A percentile compares a stretch with the other conserved stretches of the same genome.
Evolutionary conservation across 2,888 invertebrate species (phyloP).

Genomic region (Mellilla xanthometata): DNA sequence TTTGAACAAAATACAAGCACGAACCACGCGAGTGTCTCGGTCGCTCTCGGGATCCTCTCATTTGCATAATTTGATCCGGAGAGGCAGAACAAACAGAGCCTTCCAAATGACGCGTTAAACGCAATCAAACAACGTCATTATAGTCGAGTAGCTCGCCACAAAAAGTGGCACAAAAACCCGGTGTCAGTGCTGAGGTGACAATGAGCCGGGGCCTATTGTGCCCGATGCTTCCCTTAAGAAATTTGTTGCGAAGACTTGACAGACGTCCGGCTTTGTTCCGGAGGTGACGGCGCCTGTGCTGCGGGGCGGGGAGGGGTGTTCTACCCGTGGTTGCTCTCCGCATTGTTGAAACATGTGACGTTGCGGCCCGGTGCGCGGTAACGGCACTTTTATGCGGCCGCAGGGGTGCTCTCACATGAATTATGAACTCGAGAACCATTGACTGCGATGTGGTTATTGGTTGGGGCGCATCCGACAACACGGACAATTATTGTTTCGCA

Average conservation of each 20-base stretch:
- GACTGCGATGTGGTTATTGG: slow-evolving; percentile 2
- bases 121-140: slow-evolving; percentile 70
- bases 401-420: slow-evolving; percentile 37
- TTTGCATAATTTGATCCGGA: slow-evolving; percentile 63
- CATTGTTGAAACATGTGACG: too few species aligned
- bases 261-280: slow-evolving; percentile 33
- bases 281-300: slow-evolving; percentile 1
- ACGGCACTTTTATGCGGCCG: slow-evolving; percentile 30
- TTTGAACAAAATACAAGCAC: too few species aligned
- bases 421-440: slow-evolving; percentile 36
- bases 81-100: slow-evolving; percentile 65
- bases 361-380: slow-evolving; percentile 42
- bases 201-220: slow-evolving; percentile 60
- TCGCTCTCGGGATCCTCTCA: slow-evolving; percentile 28
- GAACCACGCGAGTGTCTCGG: too few species aligned
- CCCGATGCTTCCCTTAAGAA: slow-evolving; percentile 63
- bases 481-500: neutral
- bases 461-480: neutral
- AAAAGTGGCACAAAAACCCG: slow-evolving; percentile 59
- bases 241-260: slow-evolving; percentile 69
- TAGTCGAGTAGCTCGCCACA: slow-evolving; percentile 56
- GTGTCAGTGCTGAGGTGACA: slow-evolving; percentile 46
- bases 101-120: slow-evolving; percentile 73
- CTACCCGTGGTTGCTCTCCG: too few species aligned
- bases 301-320: slow-evolving; percentile 58